These are phyloP conservation scores for Lycopodina hypogea DNA, from an alignment of 37 sponge, comb jelly and placozoan species.

Conservation along the genomic window DNA sequence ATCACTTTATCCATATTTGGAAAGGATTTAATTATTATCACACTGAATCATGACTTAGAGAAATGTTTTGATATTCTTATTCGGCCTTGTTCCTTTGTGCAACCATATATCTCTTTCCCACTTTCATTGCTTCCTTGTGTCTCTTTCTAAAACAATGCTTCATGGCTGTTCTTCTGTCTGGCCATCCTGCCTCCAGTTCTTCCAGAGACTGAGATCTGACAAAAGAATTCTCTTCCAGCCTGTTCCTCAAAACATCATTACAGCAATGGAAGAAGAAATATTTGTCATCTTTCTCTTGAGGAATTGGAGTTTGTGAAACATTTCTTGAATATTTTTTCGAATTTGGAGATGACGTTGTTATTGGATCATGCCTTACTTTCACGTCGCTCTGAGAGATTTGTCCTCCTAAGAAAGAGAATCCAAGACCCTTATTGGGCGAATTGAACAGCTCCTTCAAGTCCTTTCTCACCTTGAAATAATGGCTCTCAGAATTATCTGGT, in stretches of 20 bases:
- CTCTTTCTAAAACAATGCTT: conserved; percentile 40
- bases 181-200: conserved; percentile 46
- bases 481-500: too few species aligned
- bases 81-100: too few species aligned
- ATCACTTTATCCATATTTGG: too few species aligned
- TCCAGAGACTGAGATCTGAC: conserved; percentile 25
- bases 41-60: too few species aligned
- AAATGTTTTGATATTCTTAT: too few species aligned
- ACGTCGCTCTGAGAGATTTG: too few species aligned
- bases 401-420: too few species aligned
- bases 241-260: conserved; percentile 13
- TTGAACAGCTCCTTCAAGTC: conserved; percentile 12
- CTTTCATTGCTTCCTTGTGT: conserved; percentile 26
- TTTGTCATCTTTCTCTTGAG: not conserved
- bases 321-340: too few species aligned
- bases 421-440: not conserved
- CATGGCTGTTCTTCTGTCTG: conserved; percentile 23
- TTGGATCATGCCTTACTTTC: too few species aligned
- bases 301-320: not conserved
- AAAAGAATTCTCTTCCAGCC: conserved; percentile 40
- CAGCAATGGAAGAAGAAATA: conserved; percentile 55
- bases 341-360: too few species aligned
- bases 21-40: too few species aligned
- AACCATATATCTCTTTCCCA: not conserved
- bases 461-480: conserved; percentile 1